Evolutionary conservation across 2,888 invertebrate species (phyloP), one percentile per base, ranked within the genome.

Genomic region (Agonum fuliginosum): DNA sequence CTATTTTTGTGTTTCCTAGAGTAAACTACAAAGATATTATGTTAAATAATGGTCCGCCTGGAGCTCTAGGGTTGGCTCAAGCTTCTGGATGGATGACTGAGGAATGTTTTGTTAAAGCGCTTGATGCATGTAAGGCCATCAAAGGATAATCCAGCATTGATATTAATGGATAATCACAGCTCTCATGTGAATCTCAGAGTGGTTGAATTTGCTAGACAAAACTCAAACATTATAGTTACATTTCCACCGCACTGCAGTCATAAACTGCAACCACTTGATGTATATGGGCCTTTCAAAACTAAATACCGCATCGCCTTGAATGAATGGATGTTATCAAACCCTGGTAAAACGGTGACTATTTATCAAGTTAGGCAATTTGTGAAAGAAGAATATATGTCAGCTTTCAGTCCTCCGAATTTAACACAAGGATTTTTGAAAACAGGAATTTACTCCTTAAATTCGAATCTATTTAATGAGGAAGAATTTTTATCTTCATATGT

Each of bases 261-360:
- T 58, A 79, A 79, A 43, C 67, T 81, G 46, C 81, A 81, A 69
- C 79, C 77, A 1, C 48, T 81, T 10, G 80, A 81, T 34, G 43
- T 72, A 1, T 80, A 76, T 27, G 80, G 80, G 27, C 80, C 80
- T 22, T 77, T 80, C 5, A 79, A 79, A 54, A 80, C 51, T 67
- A 73, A 77, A 73, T 80, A 78, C 24, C 67, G 72, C 17, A 76
- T 78, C 71, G 62, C 78, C 72, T 78, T 79, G 78, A 80, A 81
- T 73, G 79, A 78, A 78, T 81, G 80, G 79, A 72, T 81, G 78
- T 71, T 78, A 30, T 72, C 79, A 22, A 78, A 81, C 74, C 81
- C 81, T 37, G 80, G 80, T 73, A 80, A 80, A 80, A 80, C 79
- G 43, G 78, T 80, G 70, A 80, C 79, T 24, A 80, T 81, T 77